Evolutionary conservation across 2,113 vertebrate genomes (phyloP).

Genomic region (Cololabis saira): DNA sequence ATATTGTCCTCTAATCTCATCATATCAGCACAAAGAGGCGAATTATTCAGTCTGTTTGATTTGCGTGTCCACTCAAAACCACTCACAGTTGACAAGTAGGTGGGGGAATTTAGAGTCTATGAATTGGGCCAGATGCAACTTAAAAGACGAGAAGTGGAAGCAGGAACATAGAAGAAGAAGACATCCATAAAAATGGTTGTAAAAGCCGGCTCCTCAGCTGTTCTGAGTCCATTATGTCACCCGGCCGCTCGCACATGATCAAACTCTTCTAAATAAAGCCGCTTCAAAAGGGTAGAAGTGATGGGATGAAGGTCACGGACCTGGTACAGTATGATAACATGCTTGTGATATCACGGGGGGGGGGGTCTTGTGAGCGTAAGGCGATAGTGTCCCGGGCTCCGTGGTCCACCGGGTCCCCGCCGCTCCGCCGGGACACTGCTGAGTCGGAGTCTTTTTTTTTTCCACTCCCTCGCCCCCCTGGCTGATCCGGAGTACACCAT

Average conservation of each 20-base stretch:
- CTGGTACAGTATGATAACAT: conserved; percentile 11
- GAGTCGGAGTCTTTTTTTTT: neutral
- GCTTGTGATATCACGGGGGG: conserved; percentile 23
- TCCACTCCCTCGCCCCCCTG: neutral
- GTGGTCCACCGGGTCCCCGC: conserved; percentile 11
- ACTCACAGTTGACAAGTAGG: no score
- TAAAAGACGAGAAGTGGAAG: no score
- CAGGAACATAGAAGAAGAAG: no score
- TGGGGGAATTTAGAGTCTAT: no score
- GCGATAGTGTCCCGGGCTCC: conserved; percentile 25
- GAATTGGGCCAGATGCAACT: no score
- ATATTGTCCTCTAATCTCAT: neutral
- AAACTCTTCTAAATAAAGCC: conserved; percentile 20
- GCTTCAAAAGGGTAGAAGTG: conserved; percentile 14
- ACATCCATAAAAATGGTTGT: no score
- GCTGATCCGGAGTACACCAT: neutral
- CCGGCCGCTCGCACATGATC: neutral
- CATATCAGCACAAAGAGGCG: no score
- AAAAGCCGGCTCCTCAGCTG: neutral
- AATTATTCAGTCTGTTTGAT: no score
- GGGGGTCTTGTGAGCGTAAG: conserved; percentile 56
- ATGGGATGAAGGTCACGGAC: conserved; percentile 23
- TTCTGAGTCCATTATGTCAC: neutral
- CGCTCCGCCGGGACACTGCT: neutral
- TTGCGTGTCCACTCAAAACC: no score